phyloP scores from a whole-genome alignment of 92 coral and sea anemone species.

The Montipora capitata region DNA sequence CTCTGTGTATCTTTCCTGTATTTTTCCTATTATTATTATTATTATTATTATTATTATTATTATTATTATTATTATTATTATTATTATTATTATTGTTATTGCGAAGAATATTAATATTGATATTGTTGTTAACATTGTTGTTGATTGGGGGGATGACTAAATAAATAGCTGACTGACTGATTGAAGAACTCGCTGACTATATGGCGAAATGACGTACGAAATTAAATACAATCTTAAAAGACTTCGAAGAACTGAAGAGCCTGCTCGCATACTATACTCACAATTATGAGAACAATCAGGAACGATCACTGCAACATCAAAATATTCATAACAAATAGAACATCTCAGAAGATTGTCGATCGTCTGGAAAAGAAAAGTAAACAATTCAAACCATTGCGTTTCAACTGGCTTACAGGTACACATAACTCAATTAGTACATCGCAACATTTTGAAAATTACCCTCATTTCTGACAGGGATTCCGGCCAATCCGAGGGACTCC shows the following conservation, averaged over 20 bases:
- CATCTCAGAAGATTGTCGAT: constrained; percentile 94
- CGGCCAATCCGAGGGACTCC: constrained; percentile 97
- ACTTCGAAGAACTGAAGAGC: too few species aligned
- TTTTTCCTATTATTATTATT: too few species aligned
- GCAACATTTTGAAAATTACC: constrained; percentile 53
- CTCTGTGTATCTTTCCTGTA: too few species aligned
- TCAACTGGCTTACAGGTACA: too few species aligned
- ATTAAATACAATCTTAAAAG: too few species aligned
- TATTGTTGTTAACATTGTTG: too few species aligned
- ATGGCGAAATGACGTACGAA: too few species aligned
- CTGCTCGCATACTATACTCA: constrained; percentile 48
- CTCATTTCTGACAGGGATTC: constrained; percentile 85
- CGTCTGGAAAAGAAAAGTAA: constrained; percentile 55
- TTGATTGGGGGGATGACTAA: background rate
- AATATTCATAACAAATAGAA: constrained; percentile 94
- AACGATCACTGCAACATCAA: constrained; percentile 84
- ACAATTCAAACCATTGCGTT: too few species aligned
- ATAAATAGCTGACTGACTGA: background rate
- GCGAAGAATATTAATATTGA: too few species aligned
- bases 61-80: too few species aligned
- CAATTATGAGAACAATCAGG: constrained; percentile 96
- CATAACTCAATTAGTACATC: background rate
- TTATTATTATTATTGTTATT: too few species aligned
- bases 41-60: too few species aligned
- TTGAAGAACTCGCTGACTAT: background rate